Percentiles rank a stretch among this genome's conserved stretches.
phyloP scores from a whole-genome alignment of 2,888 invertebrate species.

The Hypolimnas misippus region DNA sequence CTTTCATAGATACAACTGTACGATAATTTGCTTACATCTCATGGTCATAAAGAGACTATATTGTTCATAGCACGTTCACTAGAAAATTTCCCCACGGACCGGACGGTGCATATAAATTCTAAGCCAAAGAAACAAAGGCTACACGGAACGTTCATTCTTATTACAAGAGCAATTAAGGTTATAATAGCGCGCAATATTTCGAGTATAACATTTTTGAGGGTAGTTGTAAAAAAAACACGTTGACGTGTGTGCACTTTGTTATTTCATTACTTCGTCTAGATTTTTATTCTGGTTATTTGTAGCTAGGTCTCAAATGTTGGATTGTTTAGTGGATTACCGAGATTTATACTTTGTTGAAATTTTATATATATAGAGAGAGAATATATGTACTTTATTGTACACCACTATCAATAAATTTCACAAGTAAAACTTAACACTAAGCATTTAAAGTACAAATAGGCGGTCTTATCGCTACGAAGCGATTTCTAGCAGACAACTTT shows the following conservation, averaged over 20 bases:
- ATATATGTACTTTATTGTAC: too few species aligned
- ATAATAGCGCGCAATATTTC: neutral
- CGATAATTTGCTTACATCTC: constrained; percentile 35
- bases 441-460: too few species aligned
- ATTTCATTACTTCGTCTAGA: constrained; percentile 22
- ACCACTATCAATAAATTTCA: too few species aligned
- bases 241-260: constrained; percentile 22
- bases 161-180: neutral
- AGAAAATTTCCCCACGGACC: constrained; percentile 43
- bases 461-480: too few species aligned
- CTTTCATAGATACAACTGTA: constrained; percentile 17
- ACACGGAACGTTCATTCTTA: constrained; percentile 8
- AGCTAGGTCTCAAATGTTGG: constrained; percentile 12
- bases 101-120: constrained; percentile 37
- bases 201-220: neutral
- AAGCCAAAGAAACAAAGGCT: constrained; percentile 6
- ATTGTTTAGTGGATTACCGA: neutral
- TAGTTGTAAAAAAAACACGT: constrained; percentile 10
- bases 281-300: constrained; percentile 17
- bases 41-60: constrained; percentile 33
- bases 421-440: too few species aligned
- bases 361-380: neutral
- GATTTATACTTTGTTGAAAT: neutral
- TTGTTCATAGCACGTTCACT: constrained; percentile 41
- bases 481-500: too few species aligned